phyloP scores from a whole-genome alignment of 2,888 invertebrate species.

The Philopedon plagiatum region DNA sequence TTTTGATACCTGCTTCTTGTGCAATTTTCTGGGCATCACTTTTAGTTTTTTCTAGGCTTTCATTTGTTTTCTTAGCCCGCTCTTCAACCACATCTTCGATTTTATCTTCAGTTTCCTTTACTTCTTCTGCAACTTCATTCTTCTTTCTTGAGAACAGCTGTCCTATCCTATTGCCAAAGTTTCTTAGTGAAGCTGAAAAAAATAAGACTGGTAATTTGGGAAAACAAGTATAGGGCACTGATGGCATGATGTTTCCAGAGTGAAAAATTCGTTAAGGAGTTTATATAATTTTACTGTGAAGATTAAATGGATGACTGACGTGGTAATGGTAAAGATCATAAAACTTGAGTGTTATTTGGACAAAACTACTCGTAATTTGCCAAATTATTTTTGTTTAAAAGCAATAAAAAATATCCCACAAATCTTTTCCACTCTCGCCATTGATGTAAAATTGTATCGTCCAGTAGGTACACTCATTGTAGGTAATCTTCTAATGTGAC shows the following conservation, averaged over 20 bases:
- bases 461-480: no score
- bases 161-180: slow-evolving; percentile 80
- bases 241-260: not conserved
- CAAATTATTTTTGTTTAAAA: no score
- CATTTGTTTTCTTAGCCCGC: slow-evolving; percentile 67
- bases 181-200: slow-evolving; percentile 77
- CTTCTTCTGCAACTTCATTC: slow-evolving; percentile 78
- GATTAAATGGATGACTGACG: no score
- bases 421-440: no score
- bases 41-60: slow-evolving; percentile 76
- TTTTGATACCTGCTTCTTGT: slow-evolving; percentile 71
- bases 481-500: no score
- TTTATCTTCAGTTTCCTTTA: slow-evolving; percentile 72
- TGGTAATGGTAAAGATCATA: no score
- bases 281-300: no score
- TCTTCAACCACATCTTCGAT: slow-evolving; percentile 55
- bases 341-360: no score
- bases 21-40: slow-evolving; percentile 71
- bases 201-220: not conserved
- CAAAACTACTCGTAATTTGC: no score
- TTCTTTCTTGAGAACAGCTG: slow-evolving; percentile 80
- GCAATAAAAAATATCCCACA: no score
- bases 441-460: no score
- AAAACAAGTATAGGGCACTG: not conserved
- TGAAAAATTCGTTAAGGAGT: no score